Evolutionary conservation across 2,113 vertebrate genomes (phyloP).

Genomic region (Clupea harengus): DNA sequence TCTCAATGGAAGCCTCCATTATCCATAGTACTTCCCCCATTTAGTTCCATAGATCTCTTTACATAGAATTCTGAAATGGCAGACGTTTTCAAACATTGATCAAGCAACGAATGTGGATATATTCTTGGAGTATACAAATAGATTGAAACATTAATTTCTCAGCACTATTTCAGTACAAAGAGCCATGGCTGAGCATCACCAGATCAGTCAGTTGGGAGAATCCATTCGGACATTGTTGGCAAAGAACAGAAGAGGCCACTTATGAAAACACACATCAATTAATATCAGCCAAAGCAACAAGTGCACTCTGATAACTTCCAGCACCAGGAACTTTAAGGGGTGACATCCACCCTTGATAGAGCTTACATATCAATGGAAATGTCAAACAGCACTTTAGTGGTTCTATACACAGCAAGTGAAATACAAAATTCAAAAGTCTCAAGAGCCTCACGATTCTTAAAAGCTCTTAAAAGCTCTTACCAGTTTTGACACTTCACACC

Average conservation of each 20-base stretch:
- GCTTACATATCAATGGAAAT: slow-evolving; percentile 22
- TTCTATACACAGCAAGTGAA: slow-evolving; percentile 12
- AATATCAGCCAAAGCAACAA: background rate
- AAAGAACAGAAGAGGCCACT: background rate
- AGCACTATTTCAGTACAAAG: background rate
- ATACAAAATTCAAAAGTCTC: slow-evolving; percentile 1
- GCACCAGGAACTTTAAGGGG: background rate
- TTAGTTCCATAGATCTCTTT: background rate
- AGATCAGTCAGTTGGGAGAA: background rate
- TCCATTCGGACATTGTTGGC: background rate
- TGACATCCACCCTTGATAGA: background rate
- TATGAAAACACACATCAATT: background rate
- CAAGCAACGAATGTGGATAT: background rate
- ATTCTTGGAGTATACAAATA: background rate
- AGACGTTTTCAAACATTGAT: background rate
- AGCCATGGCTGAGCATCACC: background rate
- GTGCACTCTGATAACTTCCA: background rate
- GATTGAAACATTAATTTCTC: background rate
- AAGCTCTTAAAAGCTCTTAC: slow-evolving; percentile 22
- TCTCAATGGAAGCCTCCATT: background rate
- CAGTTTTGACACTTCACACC: background rate
- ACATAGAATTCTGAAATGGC: background rate
- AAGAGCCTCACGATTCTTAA: slow-evolving; percentile 16
- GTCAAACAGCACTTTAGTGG: slow-evolving; percentile 29
- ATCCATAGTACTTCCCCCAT: background rate